Conservation (phyloP, 1,140 invertebrate genomes). For the Brachionus calyciflorus region DNA sequence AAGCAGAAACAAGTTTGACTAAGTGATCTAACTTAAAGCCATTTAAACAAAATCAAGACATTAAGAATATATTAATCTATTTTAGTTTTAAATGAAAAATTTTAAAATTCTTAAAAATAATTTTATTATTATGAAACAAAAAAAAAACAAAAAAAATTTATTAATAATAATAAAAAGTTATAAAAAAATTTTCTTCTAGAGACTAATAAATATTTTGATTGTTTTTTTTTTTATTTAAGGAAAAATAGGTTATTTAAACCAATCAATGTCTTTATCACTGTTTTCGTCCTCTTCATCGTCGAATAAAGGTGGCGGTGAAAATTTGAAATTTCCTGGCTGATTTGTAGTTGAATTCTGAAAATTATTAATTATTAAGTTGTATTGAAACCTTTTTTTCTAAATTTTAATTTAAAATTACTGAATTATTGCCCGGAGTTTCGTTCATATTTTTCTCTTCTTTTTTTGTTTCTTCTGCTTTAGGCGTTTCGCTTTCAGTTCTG, state of each 20-base stretch:
- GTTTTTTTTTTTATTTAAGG: not conserved
- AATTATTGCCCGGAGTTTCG: conserved; percentile 9
- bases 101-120: not conserved
- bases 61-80: not conserved
- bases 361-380: no score
- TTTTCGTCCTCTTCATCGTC: conserved; percentile 23
- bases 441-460: conserved; percentile 31
- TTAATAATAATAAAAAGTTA: not conserved
- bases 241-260: conserved; percentile 32
- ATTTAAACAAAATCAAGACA: not conserved
- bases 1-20: not conserved
- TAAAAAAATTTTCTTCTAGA: not conserved
- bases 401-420: not conserved
- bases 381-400: no score
- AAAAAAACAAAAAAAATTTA: not conserved
- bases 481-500: conserved; percentile 27
- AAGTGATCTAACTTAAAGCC: no score
- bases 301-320: conserved; percentile 46
- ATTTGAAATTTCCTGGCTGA: not conserved
- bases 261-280: conserved; percentile 33
- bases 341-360: not conserved
- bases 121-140: not conserved
- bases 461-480: not conserved
- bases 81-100: no score
- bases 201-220: no score